Evolutionary conservation across 2,888 invertebrate genomes (phyloP), one percentile per base, ranked within the genome.

Genomic region (Melanostoma scalare): DNA sequence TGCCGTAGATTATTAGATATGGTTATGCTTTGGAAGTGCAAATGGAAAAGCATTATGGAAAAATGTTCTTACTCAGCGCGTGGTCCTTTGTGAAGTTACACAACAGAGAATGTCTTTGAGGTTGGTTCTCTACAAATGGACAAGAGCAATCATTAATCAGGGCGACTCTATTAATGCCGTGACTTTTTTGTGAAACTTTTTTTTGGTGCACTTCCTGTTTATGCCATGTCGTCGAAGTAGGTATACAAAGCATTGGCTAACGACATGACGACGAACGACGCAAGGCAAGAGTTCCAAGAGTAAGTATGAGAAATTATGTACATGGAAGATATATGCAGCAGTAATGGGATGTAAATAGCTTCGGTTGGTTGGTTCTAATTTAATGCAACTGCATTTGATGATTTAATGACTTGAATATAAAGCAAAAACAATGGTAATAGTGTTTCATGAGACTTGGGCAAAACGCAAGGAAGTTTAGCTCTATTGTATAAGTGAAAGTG

Each of bases 321-420:
- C 84, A 74, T 61, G 58, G 72, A 53, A 71, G 58, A 69, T 78
- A 63, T 78, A 58, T 84, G 78, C 78, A 78, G 58, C 78, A 63
- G 67, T 79, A 84, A 84, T 84, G 79, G 74, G 79, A 84, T 84
- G 74, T 67, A 71, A 79, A 79, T 71, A 71, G 84, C 74, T 65
- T 65, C 50, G 53, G 63, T 58, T 44, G 65, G 79, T 71, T 63
- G 53, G 53, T 40, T 67, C 71, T 84, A 79, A 84, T 79, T 84
- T 84, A 84, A 78, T 84, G 84, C 69, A 71, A 71, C 84, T 78
- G 84, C 84, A 78, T 69, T 79, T 79, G 78, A 84, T 79, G 71
- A 84, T 84, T 84, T 84, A 84, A 77, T 78, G 78, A 84, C 84
- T 84, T 67, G 20, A 20, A 20, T 20, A 20, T 20, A 20, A 20